phyloP scores from a whole-genome alignment of 2,797 vertebrate species.

The Mareca strepera region DNA sequence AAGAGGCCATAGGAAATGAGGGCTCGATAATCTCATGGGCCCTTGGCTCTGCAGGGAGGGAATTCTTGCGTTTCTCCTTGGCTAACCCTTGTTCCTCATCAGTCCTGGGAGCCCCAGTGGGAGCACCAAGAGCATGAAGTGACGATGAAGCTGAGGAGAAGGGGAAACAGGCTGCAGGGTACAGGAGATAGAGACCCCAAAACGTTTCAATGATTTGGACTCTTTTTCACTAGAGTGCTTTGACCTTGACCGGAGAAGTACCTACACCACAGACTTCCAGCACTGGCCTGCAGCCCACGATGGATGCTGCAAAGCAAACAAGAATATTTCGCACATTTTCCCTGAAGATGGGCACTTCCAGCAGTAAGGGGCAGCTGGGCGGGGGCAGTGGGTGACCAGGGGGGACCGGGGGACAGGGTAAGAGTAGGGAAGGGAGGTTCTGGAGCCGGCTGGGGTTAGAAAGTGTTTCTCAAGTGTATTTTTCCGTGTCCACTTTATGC shows the following conservation, averaged over 20 bases:
- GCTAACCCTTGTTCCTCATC: neutral
- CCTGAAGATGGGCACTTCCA: neutral
- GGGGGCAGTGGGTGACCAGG: neutral
- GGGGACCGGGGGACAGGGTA: neutral
- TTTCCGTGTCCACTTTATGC: neutral
- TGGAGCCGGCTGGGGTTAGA: neutral
- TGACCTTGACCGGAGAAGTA: neutral
- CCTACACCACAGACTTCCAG: slow-evolving; percentile 39
- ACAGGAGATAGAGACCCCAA: neutral
- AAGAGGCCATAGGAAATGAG: neutral
- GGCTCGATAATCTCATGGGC: neutral
- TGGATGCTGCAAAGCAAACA: neutral
- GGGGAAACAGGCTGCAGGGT: neutral
- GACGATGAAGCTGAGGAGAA: accelerated
- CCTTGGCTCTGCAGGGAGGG: neutral
- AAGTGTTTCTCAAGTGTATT: neutral
- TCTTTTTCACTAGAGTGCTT: slow-evolving; percentile 25
- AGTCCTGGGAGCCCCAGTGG: accelerated
- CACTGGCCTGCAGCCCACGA: accelerated
- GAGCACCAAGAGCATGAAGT: neutral
- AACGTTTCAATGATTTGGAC: neutral
- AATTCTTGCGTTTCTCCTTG: neutral
- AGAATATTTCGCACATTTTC: neutral
- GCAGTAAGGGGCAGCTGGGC: slow-evolving; percentile 30
- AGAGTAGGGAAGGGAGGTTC: neutral